Evolutionary conservation across 1,140 invertebrate species (phyloP), one percentile per base, ranked within the genome.

Genomic region (Cydia fagiglandana): DNA sequence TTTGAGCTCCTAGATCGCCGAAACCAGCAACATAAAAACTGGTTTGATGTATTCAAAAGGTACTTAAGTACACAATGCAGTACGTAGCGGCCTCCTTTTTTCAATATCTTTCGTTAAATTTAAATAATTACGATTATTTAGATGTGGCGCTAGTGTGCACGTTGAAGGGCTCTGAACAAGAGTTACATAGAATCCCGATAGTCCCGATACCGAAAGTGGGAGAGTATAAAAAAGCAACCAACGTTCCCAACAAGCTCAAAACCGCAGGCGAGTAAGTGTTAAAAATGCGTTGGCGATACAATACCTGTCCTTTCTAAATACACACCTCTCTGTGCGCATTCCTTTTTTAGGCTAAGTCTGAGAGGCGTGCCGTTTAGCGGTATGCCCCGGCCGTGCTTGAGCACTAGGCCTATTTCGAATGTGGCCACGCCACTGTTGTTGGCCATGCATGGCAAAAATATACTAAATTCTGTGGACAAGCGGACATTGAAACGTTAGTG

Each of bases 291-390:
- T 93, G 93, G 93, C 92, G 93, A 93, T 93, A 93, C 93, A 89
- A 93, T 93, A 93, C 93, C 93, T 93, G 93, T 91, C 91, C 91
- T 93, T 93, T 92, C 89, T 91, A 93, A 93, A 94, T 94, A 95
- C 95, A 96, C 95, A 97, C 96, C 97, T 95, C 96, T 96, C 94
- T 97, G 95, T 91, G 96, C 95, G 94, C 98, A 99, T 95, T 98
- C 97, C 95, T 99, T 99, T 92, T 97, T 96, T 83, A 99, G 94
- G 87, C 96, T 96, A 79, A 99, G 94, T 86, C 96, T 95, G 78
- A 99, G 94, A 75, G 98, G 98, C 83, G 97, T 99, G 83, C 97
- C 98, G 85, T 96, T 96, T 76, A 99, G 92, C 68, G 96, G 95
- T 85, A 95, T 94, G 80, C 95, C 96, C 91, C 95, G 96, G 85